These are phyloP conservation scores for Diacarnus erythraeanus DNA, from an alignment of 37 sponge, comb jelly and placozoan genomes.

Conservation along the genomic window DNA sequence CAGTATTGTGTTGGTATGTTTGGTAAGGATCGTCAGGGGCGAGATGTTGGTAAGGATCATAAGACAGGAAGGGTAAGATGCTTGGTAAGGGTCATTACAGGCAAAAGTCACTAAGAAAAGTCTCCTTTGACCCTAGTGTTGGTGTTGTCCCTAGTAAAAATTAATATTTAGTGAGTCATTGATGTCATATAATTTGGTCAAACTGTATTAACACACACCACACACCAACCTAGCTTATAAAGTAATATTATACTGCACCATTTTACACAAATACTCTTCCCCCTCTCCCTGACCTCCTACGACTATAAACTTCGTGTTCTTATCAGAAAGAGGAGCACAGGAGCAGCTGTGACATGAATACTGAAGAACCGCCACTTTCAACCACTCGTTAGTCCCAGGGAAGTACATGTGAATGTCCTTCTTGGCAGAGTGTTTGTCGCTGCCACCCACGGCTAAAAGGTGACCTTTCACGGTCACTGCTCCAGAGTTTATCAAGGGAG, in stretches of 20 bases:
- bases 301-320: slow-evolving; percentile 30
- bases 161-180: too few relatives aligned
- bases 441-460: slow-evolving; percentile 41
- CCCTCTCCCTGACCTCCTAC: slow-evolving; percentile 22
- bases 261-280: slow-evolving; percentile 10
- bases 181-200: too few relatives aligned
- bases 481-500: slow-evolving; percentile 20
- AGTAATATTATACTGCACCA: slow-evolving; percentile 8
- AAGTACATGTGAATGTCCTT: slow-evolving; percentile 45
- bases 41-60: too few relatives aligned
- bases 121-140: too few relatives aligned
- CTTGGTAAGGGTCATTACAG: too few relatives aligned
- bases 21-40: too few relatives aligned
- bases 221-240: neutral
- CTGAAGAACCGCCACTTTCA: slow-evolving; percentile 26
- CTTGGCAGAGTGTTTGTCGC: slow-evolving; percentile 13
- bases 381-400: slow-evolving; percentile 55
- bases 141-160: too few relatives aligned
- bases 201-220: too few relatives aligned
- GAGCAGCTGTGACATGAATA: slow-evolving; percentile 26
- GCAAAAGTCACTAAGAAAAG: too few relatives aligned
- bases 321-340: slow-evolving; percentile 15
- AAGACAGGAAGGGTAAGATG: too few relatives aligned
- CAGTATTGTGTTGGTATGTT: too few relatives aligned
- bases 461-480: slow-evolving; percentile 24